These are phyloP conservation scores for Yponomeuta cagnagella DNA, from an alignment of 2,888 invertebrate species.

Conservation along the genomic window DNA sequence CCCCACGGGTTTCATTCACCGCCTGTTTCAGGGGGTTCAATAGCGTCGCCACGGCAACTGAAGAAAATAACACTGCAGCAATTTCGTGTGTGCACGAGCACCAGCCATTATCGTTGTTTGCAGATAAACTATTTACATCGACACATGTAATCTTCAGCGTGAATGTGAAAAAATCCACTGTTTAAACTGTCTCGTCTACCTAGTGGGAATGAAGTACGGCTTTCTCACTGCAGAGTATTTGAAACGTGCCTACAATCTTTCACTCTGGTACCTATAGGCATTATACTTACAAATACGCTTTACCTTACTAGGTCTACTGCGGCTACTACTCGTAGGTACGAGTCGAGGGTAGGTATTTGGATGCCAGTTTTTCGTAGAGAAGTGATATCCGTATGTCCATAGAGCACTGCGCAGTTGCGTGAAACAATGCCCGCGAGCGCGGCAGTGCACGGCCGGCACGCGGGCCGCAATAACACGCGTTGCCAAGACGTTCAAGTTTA, in stretches of 20 bases:
- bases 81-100: background rate
- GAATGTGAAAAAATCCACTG: too few relatives aligned
- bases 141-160: background rate
- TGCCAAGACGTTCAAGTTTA: background rate
- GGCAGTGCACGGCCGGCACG: slow-evolving; percentile 17
- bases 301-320: too few relatives aligned
- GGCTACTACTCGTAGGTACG: too few relatives aligned
- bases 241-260: too few relatives aligned
- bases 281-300: too few relatives aligned
- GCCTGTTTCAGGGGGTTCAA: slow-evolving; percentile 1
- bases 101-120: background rate
- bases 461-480: background rate
- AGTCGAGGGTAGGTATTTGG: too few relatives aligned
- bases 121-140: background rate
- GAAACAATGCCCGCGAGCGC: background rate
- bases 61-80: slow-evolving; percentile 6
- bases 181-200: too few relatives aligned
- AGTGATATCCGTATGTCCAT: slow-evolving; percentile 1
- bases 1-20: background rate
- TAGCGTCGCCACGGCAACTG: slow-evolving; percentile 2
- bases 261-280: too few relatives aligned
- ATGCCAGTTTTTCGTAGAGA: background rate
- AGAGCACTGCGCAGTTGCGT: slow-evolving; percentile 8
- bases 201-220: too few relatives aligned
- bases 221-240: too few relatives aligned